These are phyloP conservation scores for Napeogenes sylphis DNA, from an alignment of 2,888 invertebrate genomes.

Conservation along the genomic window DNA sequence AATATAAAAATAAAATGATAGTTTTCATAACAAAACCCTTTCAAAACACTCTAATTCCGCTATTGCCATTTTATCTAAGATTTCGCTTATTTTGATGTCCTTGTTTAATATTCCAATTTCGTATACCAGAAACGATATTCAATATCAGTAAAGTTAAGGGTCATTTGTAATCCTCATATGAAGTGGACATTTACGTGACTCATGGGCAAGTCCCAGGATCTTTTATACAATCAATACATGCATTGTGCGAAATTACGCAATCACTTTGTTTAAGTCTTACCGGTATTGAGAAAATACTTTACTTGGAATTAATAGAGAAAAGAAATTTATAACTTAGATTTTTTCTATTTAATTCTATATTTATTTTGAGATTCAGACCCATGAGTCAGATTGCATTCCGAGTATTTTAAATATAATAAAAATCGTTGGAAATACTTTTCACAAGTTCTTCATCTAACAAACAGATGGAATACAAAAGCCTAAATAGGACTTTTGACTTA, in stretches of 20 bases:
- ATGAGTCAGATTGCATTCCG: too few relatives aligned
- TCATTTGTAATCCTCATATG: constrained; percentile 45
- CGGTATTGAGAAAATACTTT: background rate
- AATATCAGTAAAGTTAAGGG: constrained; percentile 32
- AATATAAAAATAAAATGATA: too few relatives aligned
- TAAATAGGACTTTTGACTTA: too few relatives aligned
- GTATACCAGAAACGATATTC: constrained; percentile 25
- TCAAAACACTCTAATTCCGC: background rate
- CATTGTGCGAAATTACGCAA: constrained; percentile 9
- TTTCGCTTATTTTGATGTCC: constrained; percentile 9
- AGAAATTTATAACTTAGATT: too few relatives aligned
- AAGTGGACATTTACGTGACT: constrained; percentile 37
- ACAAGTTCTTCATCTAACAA: too few relatives aligned
- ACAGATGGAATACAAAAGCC: too few relatives aligned
- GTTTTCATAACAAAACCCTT: background rate
- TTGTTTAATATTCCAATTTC: constrained; percentile 21
- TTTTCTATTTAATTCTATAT: too few relatives aligned
- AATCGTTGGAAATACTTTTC: too few relatives aligned
- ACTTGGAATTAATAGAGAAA: too few relatives aligned
- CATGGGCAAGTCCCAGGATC: constrained; percentile 42
- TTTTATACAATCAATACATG: constrained; percentile 5
- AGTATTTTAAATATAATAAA: too few relatives aligned
- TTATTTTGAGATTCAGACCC: too few relatives aligned
- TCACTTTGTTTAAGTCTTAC: background rate
- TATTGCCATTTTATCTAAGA: background rate